These are phyloP conservation scores for Danionella dracula DNA, from an alignment of 2,797 vertebrate genomes.

Conservation along the genomic window DNA sequence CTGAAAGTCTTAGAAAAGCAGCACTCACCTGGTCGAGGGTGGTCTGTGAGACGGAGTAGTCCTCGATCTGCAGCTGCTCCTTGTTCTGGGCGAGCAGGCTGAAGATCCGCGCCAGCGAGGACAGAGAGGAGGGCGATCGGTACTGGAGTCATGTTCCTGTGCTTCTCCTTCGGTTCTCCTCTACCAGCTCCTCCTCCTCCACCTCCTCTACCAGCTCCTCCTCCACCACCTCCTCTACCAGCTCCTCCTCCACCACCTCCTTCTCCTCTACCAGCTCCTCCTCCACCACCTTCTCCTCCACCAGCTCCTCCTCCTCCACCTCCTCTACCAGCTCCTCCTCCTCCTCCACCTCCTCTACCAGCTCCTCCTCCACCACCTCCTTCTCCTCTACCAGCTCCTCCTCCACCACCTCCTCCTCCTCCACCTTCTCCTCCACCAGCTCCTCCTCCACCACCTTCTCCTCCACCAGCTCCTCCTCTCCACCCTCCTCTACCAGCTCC, in stretches of 20 bases:
- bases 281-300: too few species aligned
- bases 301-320: too few species aligned
- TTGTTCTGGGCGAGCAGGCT: slow-evolving; percentile 90
- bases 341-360: too few species aligned
- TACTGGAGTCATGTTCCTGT: slow-evolving; percentile 96
- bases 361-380: slow-evolving; percentile 83
- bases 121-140: slow-evolving; percentile 85
- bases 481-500: too few species aligned
- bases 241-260: slow-evolving; percentile 83
- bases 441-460: too few species aligned
- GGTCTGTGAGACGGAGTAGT: slow-evolving; percentile 97
- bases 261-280: too few species aligned
- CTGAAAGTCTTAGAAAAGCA: background rate
- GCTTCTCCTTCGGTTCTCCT: slow-evolving; percentile 94
- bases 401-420: too few species aligned
- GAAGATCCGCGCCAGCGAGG: slow-evolving; percentile 93
- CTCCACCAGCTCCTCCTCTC: slow-evolving; percentile 81
- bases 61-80: slow-evolving; percentile 90
- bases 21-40: slow-evolving; percentile 96
- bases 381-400: too few species aligned
- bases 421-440: too few species aligned
- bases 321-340: too few species aligned
- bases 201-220: slow-evolving; percentile 86
- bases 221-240: too few species aligned
- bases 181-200: slow-evolving; percentile 83